These are phyloP conservation scores for Cnemophilus loriae DNA, from an alignment of 2,113 vertebrate genomes.

Conservation along the genomic window DNA sequence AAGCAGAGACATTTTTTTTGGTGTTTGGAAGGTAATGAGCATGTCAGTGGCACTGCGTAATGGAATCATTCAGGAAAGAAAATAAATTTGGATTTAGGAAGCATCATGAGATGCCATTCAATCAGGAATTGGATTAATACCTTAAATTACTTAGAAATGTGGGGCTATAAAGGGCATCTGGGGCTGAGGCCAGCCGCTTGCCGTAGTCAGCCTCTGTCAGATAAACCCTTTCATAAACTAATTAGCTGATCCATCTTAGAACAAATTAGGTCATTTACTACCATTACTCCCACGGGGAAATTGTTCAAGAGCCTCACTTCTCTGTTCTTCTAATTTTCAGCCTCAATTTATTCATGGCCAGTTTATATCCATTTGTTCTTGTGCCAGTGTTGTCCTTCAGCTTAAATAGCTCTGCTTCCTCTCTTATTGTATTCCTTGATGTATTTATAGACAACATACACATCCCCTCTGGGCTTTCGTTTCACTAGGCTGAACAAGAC, in stretches of 20 bases:
- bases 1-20: not conserved
- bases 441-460: constrained; percentile 46
- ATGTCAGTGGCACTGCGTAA: not conserved
- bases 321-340: constrained; percentile 18
- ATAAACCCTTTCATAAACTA: constrained; percentile 27
- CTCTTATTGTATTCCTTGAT: constrained; percentile 14
- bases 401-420: constrained; percentile 41
- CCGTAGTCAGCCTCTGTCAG: not conserved
- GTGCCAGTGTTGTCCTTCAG: constrained; percentile 21
- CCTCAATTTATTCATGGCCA: constrained; percentile 27
- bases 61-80: not conserved
- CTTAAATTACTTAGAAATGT: not conserved
- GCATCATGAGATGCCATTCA: not conserved
- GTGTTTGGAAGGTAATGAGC: not conserved
- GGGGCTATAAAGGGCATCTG: not conserved
- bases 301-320: constrained; percentile 18
- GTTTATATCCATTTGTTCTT: constrained; percentile 37
- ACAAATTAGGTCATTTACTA: constrained; percentile 36
- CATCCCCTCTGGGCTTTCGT: not conserved
- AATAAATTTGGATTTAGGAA: not conserved
- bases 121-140: not conserved
- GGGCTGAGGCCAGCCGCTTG: not conserved
- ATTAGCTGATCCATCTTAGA: constrained; percentile 34
- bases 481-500: not conserved
- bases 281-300: not conserved